Evolutionary conservation across 2,113 vertebrate species (phyloP).

Genomic region (Bos indicus): DNA sequence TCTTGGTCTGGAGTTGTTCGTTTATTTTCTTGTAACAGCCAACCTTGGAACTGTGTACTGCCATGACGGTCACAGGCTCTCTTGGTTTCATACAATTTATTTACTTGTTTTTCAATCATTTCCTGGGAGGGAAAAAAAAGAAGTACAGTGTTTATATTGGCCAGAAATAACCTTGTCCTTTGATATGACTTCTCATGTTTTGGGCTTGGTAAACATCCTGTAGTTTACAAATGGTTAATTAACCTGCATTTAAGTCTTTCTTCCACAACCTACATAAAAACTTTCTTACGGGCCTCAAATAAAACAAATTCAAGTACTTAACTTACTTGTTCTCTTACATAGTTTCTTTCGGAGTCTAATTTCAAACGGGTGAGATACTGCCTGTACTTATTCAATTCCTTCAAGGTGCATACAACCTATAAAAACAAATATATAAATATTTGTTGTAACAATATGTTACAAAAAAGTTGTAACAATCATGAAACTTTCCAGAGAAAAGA

Average conservation of each 20-base stretch:
- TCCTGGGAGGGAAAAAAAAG: conserved; percentile 43
- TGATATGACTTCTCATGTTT: not conserved
- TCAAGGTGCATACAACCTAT: conserved; percentile 69
- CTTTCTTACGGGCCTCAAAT: not conserved
- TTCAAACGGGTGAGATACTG: conserved; percentile 71
- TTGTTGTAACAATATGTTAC: too few relatives aligned
- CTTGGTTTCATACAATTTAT: not conserved
- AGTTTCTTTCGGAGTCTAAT: conserved; percentile 72
- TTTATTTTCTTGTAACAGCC: conserved; percentile 28
- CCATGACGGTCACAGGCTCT: not conserved
- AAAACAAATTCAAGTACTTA: conserved; percentile 27
- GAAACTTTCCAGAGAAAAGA: not conserved
- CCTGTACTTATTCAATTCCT: conserved; percentile 71
- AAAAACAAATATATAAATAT: not conserved
- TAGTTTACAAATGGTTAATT: conserved; percentile 21
- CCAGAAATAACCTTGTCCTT: conserved; percentile 17
- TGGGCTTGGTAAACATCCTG: not conserved
- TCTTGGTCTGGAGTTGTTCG: not conserved
- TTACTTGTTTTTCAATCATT: conserved; percentile 51
- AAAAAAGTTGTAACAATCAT: not conserved
- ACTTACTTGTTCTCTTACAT: conserved; percentile 71
- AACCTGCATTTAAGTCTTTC: conserved; percentile 4
- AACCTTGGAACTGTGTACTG: conserved; percentile 23
- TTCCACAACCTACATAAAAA: not conserved
- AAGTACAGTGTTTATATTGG: not conserved